phyloP scores from a whole-genome alignment of 1,140 invertebrate species.

The Antheraea pernyi region DNA sequence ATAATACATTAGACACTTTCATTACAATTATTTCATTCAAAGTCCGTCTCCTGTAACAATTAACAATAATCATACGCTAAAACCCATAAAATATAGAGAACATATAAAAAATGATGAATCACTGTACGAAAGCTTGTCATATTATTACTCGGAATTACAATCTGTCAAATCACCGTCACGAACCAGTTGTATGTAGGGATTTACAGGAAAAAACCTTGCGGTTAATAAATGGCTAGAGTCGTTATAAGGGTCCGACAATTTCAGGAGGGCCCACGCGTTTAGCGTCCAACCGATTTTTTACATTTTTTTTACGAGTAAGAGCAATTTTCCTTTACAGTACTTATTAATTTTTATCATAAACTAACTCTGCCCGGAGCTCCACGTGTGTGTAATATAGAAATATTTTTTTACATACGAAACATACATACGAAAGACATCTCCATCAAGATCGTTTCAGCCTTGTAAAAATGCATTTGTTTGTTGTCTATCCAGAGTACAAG shows the following conservation, averaged over 20 bases:
- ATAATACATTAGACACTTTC: too few relatives aligned
- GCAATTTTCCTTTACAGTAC: background rate
- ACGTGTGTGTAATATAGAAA: too few relatives aligned
- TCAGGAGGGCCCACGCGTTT: conserved; percentile 1
- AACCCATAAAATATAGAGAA: background rate
- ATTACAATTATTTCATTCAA: too few relatives aligned
- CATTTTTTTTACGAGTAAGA: background rate
- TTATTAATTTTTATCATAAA: background rate
- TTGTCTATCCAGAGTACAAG: too few relatives aligned
- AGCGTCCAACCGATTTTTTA: background rate
- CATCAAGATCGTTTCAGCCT: too few relatives aligned
- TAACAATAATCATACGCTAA: too few relatives aligned
- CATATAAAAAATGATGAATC: background rate
- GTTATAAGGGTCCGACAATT: conserved; percentile 31
- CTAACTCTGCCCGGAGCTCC: too few relatives aligned
- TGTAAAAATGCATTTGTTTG: too few relatives aligned
- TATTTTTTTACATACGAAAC: too few relatives aligned
- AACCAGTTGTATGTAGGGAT: conserved; percentile 13
- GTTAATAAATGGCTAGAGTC: conserved; percentile 25
- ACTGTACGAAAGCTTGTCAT: conserved; percentile 1
- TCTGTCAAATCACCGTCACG: conserved; percentile 13
- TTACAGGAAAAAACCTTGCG: conserved; percentile 20
- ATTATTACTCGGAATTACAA: conserved; percentile 3
- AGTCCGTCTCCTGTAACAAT: too few relatives aligned
- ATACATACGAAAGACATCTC: too few relatives aligned